Percentiles rank a stretch among this genome's conserved stretches.
phyloP scores from a whole-genome alignment of 2,113 vertebrate genomes.

The Datnioides undecimradiatus region DNA sequence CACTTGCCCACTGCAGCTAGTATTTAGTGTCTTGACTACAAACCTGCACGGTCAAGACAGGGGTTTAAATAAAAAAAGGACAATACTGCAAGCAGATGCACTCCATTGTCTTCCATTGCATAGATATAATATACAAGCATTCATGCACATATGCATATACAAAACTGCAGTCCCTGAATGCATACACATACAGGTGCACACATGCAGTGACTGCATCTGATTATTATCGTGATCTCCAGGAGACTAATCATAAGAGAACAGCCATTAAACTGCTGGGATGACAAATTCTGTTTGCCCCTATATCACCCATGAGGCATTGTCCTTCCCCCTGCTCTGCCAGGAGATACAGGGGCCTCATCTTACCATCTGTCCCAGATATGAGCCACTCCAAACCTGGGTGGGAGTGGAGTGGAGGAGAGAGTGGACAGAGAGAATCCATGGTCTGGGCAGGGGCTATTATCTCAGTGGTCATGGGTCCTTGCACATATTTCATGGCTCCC shows the following conservation, averaged over 20 bases:
- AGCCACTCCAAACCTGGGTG: conserved; percentile 61
- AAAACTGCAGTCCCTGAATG: not conserved
- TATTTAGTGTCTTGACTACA: conserved; percentile 42
- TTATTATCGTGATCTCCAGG: conserved; percentile 61
- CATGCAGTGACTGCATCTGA: conserved; percentile 2
- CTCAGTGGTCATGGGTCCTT: conserved; percentile 81
- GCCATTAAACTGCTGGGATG: conserved; percentile 63
- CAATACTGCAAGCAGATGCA: not conserved
- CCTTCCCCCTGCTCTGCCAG: conserved; percentile 67
- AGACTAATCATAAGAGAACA: conserved; percentile 68
- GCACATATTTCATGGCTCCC: conserved; percentile 84
- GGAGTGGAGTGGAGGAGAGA: conserved; percentile 55
- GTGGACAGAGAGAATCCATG: conserved; percentile 53
- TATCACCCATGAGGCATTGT: conserved; percentile 75
- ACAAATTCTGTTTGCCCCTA: conserved; percentile 68
- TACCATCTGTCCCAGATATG: conserved; percentile 78
- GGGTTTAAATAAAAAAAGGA: conserved; percentile 12
- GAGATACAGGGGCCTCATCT: conserved; percentile 71
- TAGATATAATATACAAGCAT: not conserved
- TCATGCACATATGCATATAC: not conserved
- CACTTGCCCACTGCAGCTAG: conserved; percentile 38
- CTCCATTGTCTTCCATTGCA: not conserved
- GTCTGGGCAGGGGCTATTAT: conserved; percentile 74
- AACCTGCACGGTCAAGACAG: conserved; percentile 23
- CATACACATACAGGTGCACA: not conserved